Evolutionary conservation across 1,140 invertebrate species (phyloP).

Genomic region (Trachymyrmex septentrionalis): DNA sequence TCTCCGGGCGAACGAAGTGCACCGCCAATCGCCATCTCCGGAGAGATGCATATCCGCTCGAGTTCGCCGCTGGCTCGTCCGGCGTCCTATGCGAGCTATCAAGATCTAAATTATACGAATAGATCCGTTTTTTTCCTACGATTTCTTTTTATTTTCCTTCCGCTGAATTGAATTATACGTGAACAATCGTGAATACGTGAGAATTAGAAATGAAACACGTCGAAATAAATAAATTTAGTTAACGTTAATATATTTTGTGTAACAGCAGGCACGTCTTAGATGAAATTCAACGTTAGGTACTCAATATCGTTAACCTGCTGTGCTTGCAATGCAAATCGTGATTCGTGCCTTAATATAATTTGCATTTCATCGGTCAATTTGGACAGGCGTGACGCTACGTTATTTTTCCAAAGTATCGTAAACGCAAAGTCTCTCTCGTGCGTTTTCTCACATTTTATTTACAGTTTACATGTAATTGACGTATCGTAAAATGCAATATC

Average conservation of each 20-base stretch:
- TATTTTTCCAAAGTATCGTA: conserved; percentile 15
- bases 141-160: neutral
- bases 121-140: neutral
- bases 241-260: neutral
- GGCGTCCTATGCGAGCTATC: neutral
- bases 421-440: conserved; percentile 6
- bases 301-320: conserved; percentile 26
- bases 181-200: neutral
- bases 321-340: conserved; percentile 8
- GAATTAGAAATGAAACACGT: neutral
- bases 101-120: conserved; percentile 8
- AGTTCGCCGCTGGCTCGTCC: neutral
- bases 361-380: conserved; percentile 39
- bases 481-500: conserved; percentile 1
- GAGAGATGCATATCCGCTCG: conserved; percentile 32
- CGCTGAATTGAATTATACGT: neutral
- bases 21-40: conserved; percentile 45
- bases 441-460: conserved; percentile 11
- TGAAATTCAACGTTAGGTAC: conserved; percentile 5
- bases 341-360: conserved; percentile 31
- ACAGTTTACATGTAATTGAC: neutral
- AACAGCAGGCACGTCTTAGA: neutral
- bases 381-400: conserved; percentile 1
- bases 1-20: conserved; percentile 3
- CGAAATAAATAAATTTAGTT: neutral